Evolutionary conservation across 2,888 invertebrate genomes (phyloP).

Genomic region (Tetrapedia diversipes): DNA sequence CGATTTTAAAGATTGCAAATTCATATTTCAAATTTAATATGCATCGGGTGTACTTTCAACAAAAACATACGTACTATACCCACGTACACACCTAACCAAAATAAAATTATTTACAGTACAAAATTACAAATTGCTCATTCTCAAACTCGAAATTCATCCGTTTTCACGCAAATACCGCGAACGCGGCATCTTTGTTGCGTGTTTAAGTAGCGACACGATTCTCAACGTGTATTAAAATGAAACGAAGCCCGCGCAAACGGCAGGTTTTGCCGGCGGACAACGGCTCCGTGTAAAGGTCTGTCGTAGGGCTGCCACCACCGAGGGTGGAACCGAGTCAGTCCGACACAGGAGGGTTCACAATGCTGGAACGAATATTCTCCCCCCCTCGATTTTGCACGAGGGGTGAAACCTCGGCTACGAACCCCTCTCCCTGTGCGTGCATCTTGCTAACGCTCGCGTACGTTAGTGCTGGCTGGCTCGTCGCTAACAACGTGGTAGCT

Average conservation of each 20-base stretch:
- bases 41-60: no score
- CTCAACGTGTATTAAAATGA: slow-evolving; percentile 8
- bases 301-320: slow-evolving; percentile 51
- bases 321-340: slow-evolving; percentile 60
- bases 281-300: slow-evolving; percentile 59
- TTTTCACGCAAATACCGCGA: no score
- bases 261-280: slow-evolving; percentile 32
- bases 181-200: no score
- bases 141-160: no score
- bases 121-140: no score
- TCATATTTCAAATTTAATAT: no score
- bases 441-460: slow-evolving; percentile 68
- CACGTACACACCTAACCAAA: no score
- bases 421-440: slow-evolving; percentile 59
- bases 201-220: neutral
- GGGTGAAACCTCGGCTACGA: slow-evolving; percentile 59
- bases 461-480: slow-evolving; percentile 72
- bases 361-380: slow-evolving; percentile 66
- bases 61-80: no score
- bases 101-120: no score
- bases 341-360: slow-evolving; percentile 62
- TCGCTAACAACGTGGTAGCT: slow-evolving; percentile 38
- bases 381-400: slow-evolving; percentile 62
- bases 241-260: slow-evolving; percentile 33
- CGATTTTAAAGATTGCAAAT: no score